Conservation (phyloP, 2,888 invertebrate genomes). For the Diaperis boleti region DNA sequence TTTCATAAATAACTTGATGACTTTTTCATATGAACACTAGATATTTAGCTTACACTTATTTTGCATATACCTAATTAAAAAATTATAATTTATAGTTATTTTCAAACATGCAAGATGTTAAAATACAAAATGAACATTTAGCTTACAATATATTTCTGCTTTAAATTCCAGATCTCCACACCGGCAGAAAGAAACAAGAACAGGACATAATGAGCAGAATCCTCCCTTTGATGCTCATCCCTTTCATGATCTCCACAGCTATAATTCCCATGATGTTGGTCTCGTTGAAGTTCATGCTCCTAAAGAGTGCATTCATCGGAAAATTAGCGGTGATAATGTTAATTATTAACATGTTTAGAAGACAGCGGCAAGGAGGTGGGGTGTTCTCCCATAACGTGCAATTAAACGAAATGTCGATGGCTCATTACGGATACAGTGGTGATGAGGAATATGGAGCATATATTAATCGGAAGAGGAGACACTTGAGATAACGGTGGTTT, state of each 20-base stretch:
- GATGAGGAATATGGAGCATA: constrained; percentile 71
- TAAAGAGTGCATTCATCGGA: constrained; percentile 76
- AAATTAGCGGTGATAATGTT: constrained; percentile 77
- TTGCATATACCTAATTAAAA: too few species aligned
- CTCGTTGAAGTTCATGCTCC: constrained; percentile 77
- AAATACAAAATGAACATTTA: too few species aligned
- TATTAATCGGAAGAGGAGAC: constrained; percentile 59
- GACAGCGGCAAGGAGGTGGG: constrained; percentile 53
- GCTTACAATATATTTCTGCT: too few species aligned
- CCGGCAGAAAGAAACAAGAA: constrained; percentile 63
- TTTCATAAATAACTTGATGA: too few species aligned
- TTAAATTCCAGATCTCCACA: too few species aligned
- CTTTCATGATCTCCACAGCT: constrained; percentile 77
- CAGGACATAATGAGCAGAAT: constrained; percentile 71
- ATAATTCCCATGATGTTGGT: constrained; percentile 79
- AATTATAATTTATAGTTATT: too few species aligned
- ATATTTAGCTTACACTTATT: too few species aligned
- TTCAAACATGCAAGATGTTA: too few species aligned
- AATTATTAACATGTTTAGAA: constrained; percentile 73
- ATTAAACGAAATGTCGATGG: constrained; percentile 52
- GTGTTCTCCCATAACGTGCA: constrained; percentile 53
- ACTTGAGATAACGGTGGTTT: too few species aligned
- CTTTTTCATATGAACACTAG: too few species aligned
- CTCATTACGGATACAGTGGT: constrained; percentile 72
- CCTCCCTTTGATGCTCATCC: constrained; percentile 77